Evolutionary conservation across 2,888 invertebrate species (phyloP).

Genomic region (Plagiodera versicolora): DNA sequence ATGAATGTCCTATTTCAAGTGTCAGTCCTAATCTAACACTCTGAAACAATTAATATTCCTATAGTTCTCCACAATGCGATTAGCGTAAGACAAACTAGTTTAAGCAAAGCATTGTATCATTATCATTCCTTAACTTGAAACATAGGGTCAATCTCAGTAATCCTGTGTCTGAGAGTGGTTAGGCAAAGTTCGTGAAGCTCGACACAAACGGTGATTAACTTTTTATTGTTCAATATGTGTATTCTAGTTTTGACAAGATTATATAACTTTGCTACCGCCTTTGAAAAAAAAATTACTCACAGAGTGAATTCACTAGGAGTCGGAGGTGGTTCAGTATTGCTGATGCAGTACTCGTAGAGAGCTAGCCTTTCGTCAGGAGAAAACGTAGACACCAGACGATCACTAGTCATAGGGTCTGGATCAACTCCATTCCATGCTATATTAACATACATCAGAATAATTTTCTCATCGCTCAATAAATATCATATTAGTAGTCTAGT

Average conservation of each 20-base stretch:
- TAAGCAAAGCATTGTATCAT: too few relatives aligned
- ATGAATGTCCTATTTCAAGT: too few relatives aligned
- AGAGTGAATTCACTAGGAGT: constrained; percentile 49
- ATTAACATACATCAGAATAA: constrained; percentile 25
- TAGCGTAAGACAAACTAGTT: too few relatives aligned
- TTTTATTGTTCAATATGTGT: too few relatives aligned
- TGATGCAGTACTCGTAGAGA: constrained; percentile 59
- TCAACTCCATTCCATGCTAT: constrained; percentile 52
- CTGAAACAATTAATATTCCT: too few relatives aligned
- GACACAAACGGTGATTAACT: not conserved
- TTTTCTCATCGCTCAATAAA: constrained; percentile 1
- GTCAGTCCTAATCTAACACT: too few relatives aligned
- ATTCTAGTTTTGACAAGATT: too few relatives aligned
- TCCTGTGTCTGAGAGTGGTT: too few relatives aligned
- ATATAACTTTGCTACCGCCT: too few relatives aligned
- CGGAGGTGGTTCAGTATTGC: constrained; percentile 45
- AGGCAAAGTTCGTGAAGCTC: not conserved
- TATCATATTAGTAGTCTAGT: not conserved
- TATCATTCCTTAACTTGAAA: too few relatives aligned
- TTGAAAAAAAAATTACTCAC: constrained; percentile 42
- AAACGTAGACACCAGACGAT: constrained; percentile 54
- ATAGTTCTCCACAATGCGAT: too few relatives aligned
- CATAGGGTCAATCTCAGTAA: too few relatives aligned
- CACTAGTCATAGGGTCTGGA: constrained; percentile 51
- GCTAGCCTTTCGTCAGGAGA: constrained; percentile 61